Evolutionary conservation across 1,140 invertebrate species (phyloP), one percentile per base, ranked within the genome.

Genomic region (Fopius arisanus): DNA sequence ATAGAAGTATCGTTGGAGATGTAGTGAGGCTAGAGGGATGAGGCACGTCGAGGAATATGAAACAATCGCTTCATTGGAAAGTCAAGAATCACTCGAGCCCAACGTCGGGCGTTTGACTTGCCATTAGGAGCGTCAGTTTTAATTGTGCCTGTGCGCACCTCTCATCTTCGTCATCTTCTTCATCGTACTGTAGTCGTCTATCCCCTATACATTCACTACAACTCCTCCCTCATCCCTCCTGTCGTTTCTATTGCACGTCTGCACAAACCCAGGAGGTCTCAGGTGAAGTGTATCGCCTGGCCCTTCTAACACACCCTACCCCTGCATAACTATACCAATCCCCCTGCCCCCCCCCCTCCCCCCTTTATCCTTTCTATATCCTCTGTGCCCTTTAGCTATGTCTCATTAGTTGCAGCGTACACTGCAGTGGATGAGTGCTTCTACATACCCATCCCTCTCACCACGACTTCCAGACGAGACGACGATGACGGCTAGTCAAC

Each of bases 1-100:
- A 40, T 41, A 74, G 33, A 75, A 76, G 54, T 59, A 59, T 23
- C 21, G 54, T 12, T 23, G 10, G 54, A 59, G 54, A 59, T 54
- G 69, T 65, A 66, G 48, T 73, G 73, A 66, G 67, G 67, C 74
- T 76, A 78, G 76, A 77, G 78, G 68, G 75, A 80, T 79, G 79
- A 80, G 74, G 79, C 78, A 80, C 78, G 77, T 78, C 75, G 79
- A 83, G 82, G 83, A 85, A 87, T 88, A 87, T 83, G 83, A 88
- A 88, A 88, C 87, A 88, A 88, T 88, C 87, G 87, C 85, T 87
- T 87, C 87, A 87, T 88, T 88, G 86, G 87, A 87, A 87, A 88
- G 86, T 87, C 86, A 86, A 88, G 85, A 87, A 87, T 87, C 86
- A 86, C 86, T 87, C 80, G 83, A 87, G 86, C 83, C 81, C 83